Evolutionary conservation across 1,140 invertebrate species (phyloP), one percentile per base, ranked within the genome.

Genomic region (Wiebesia pumilae): DNA sequence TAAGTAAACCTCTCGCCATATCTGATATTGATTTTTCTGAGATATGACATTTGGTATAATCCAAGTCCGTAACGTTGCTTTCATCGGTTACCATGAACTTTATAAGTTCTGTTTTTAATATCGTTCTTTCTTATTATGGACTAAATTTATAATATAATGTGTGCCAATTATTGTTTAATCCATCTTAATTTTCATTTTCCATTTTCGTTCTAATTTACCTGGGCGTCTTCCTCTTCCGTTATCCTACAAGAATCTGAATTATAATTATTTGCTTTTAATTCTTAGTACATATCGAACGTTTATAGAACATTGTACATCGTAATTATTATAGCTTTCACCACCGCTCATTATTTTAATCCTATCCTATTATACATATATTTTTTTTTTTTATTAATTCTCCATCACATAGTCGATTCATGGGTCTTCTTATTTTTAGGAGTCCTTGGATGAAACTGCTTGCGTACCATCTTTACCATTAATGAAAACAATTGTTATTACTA

Each of bases 1-100:
- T 83, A 40, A 79, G 83, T 84, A 84, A 84, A 84, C 83, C 83
- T 84, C 54, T 79, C 75, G 83, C 19, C 9, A 30, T 84, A 79
- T 67, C 83, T 33, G 71, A 83, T 77, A 83, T 77, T 83, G 82
- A 83, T 77, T 58, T 75, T 81, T 67, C 21, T 19, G 10, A 77
- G 9, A n/a, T 71, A 21, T 71, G 33, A 71, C 30, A 71, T 71
- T 40, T 77, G 71, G 9, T 77, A 40, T 47, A n/a, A 62, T 27
- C 6, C 1, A 62, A 27, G 24, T 62, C 27, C 24, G 21, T 27
- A 62, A 27, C 58, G 14, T 62, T 24, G 14, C 21, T 62, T 62
- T 62, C 27, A 62, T 62, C 14, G 24, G 58, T 62, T 62, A 62
- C 6, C 27, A 62, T 27, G 51, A 54, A 54, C 9, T 54, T 27